Percentiles rank a stretch among this genome's conserved stretches.
These are phyloP conservation scores for Corythornis cristatus DNA, from an alignment of 2,113 vertebrate species.

Conservation along the genomic window DNA sequence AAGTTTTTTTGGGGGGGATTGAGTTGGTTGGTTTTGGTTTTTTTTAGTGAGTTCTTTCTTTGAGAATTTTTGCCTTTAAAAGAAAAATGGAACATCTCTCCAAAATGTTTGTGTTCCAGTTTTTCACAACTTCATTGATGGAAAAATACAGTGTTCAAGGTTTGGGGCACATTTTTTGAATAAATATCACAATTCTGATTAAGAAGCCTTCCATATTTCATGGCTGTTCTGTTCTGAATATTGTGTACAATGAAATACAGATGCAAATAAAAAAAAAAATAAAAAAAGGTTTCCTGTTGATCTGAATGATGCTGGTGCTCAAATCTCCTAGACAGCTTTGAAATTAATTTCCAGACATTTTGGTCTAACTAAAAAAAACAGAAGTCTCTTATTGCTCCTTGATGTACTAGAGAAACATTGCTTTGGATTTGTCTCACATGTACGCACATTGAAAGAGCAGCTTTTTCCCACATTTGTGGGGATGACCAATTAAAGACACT, in stretches of 20 bases:
- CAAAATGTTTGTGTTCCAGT: background rate
- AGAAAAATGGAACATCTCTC: background rate
- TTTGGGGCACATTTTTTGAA: background rate
- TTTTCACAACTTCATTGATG: background rate
- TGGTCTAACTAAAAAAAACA: background rate
- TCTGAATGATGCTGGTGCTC: background rate
- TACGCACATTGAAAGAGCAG: background rate
- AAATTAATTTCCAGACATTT: background rate
- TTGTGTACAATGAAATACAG: background rate
- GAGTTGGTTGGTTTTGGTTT: background rate
- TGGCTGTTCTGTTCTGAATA: background rate
- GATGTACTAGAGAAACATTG: background rate
- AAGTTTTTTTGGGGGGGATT: rapidly evolving
- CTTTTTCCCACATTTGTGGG: background rate
- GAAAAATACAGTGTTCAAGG: background rate
- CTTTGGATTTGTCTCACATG: background rate
- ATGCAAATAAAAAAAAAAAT: background rate
- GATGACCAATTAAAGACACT: background rate
- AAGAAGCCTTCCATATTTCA: background rate
- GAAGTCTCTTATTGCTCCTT: background rate
- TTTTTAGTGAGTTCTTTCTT: background rate
- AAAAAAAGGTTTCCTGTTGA: background rate
- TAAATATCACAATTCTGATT: background rate
- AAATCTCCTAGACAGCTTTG: background rate
- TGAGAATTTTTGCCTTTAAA: background rate